phyloP scores from a whole-genome alignment of 2,888 invertebrate genomes.

The Stenchaetothrips biformis region DNA sequence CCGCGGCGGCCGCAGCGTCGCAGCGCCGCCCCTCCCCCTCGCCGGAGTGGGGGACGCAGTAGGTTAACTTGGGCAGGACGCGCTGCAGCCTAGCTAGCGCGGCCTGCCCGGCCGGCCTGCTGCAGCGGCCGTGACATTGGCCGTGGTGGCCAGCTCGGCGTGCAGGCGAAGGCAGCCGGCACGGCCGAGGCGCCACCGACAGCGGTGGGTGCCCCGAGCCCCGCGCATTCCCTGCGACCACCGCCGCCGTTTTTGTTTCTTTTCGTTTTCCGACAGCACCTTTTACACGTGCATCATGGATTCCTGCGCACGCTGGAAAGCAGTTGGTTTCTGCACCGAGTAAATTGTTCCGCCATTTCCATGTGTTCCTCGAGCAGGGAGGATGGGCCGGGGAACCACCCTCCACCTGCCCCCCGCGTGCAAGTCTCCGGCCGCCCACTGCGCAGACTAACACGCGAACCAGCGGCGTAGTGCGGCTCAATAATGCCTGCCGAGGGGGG shows the following conservation, averaged over 20 bases:
- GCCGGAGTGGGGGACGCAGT: not conserved
- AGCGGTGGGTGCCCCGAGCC: not conserved
- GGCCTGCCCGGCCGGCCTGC: not conserved
- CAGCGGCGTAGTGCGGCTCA: not conserved
- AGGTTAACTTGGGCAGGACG: conserved; percentile 4
- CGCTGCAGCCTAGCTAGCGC: not conserved
- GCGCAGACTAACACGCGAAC: no score
- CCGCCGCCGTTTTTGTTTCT: not conserved
- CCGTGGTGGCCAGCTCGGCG: not conserved
- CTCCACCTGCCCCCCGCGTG: no score
- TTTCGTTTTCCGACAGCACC: not conserved
- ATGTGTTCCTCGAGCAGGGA: no score
- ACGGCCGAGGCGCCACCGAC: not conserved
- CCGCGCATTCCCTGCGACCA: not conserved
- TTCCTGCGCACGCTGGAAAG: no score
- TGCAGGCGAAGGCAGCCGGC: no score
- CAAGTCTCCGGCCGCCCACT: no score
- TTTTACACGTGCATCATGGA: no score
- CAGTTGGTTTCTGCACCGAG: no score
- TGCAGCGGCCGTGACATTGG: not conserved
- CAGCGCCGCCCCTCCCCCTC: not conserved
- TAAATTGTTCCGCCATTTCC: no score
- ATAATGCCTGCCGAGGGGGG: not conserved
- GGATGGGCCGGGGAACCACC: no score
- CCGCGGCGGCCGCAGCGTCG: no score